Evolutionary conservation across 2,888 invertebrate species (phyloP), one percentile per base, ranked within the genome.

Genomic region (Clunio marinus): DNA sequence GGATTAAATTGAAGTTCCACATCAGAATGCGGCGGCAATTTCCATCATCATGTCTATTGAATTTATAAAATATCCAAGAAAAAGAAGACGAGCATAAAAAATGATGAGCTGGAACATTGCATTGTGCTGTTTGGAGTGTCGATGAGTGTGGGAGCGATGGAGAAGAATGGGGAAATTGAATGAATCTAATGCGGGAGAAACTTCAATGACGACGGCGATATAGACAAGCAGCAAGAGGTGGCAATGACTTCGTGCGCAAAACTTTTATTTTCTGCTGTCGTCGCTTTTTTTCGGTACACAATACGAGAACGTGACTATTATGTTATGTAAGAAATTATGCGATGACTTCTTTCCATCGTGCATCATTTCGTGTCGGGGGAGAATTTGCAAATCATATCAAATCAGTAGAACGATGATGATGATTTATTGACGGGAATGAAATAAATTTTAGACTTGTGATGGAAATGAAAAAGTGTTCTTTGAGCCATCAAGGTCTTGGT

Each of bases 321-420:
- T 66, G 55, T 66, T 66, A 51, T 66, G 51, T 55, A 66, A 66
- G 66, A 66, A 66, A 66, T 55, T 55, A 66, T 51, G 32, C 22
- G 51, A 65, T 65, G 65, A 65, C 10, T 63, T 63, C 27, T 24
- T 25, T 24, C n/a, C 65, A 63, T 22, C 35, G 13, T 2, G 20
- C 8, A 35, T 35, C 45, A 17, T 22, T 27, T 57, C 22, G 22
- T 17, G 15, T 51, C 57, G 27, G 35, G 27, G 37, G 13, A 46
- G n/a, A 2, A 63, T 46, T 28, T 63, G 63, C 63, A 63, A 63
- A 28, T 63, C 63, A 63, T 24, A 46, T 46, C 3, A 46, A 46
- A 63, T 46, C 37, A n/a, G 27, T 28, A 15, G 20, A 17, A 27
- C 25, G 25, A 55, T 51, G 24, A 32, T 1, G 24, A 55, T 32